A percentile compares a stretch with the other conserved stretches of the same genome.
Evolutionary conservation across 2,888 invertebrate species (phyloP).

Genomic region (Autographa pulchrina): DNA sequence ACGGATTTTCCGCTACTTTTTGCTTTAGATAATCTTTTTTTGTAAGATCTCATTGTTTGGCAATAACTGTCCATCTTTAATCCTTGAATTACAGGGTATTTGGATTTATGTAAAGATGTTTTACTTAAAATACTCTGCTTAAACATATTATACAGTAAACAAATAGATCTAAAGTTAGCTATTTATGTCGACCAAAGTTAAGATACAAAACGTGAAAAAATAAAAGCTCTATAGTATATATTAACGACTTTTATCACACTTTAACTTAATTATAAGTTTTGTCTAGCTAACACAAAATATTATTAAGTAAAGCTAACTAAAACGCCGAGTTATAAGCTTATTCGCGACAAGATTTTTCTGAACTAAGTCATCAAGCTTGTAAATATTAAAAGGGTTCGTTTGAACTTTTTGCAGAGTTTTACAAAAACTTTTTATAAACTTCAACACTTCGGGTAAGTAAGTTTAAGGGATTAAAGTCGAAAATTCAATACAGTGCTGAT

Average conservation of each 20-base stretch:
- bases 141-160: too few relatives aligned
- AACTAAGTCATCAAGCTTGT: conserved; percentile 40
- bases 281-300: background rate
- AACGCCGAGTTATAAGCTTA: conserved; percentile 7
- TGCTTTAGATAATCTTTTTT: conserved; percentile 19
- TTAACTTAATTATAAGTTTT: too few relatives aligned
- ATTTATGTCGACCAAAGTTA: too few relatives aligned
- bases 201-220: too few relatives aligned
- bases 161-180: too few relatives aligned
- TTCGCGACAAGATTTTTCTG: conserved; percentile 21
- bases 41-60: background rate
- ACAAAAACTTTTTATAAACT: conserved; percentile 23
- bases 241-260: too few relatives aligned
- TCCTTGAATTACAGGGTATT: too few relatives aligned
- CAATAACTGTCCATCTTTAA: too few relatives aligned
- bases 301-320: background rate
- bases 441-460: conserved; percentile 15
- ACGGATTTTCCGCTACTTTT: conserved; percentile 23
- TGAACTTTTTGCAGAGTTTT: conserved; percentile 32
- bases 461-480: conserved; percentile 38
- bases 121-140: too few relatives aligned
- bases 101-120: too few relatives aligned
- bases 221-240: too few relatives aligned
- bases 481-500: conserved; percentile 49
- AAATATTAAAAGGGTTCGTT: conserved; percentile 44